These are phyloP conservation scores for Nyctalus aviator DNA, from an alignment of 2,797 vertebrate species.

Conservation along the genomic window DNA sequence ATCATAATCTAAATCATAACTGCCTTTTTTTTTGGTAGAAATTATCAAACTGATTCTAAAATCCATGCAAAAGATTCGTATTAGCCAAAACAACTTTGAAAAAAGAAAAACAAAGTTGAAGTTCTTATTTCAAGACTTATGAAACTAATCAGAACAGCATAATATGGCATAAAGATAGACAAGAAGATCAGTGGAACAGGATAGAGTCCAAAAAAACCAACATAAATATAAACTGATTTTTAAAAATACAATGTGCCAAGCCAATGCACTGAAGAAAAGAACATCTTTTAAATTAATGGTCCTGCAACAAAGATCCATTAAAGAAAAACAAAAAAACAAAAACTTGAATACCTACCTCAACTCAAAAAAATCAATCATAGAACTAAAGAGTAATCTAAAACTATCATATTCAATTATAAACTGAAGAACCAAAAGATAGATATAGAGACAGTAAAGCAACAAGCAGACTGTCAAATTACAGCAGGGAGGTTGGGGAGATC, in stretches of 20 bases:
- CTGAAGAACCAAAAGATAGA: too few relatives aligned
- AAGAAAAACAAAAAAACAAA: background rate
- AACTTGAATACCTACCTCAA: background rate
- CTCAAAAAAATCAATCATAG: background rate
- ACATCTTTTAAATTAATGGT: conserved; percentile 11
- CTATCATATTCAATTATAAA: background rate
- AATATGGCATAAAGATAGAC: background rate
- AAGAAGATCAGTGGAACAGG: background rate
- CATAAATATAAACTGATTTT: background rate
- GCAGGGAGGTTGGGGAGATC: too few relatives aligned
- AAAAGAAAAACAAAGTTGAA: background rate
- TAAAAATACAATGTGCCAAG: background rate
- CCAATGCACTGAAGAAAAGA: background rate
- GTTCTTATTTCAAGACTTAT: conserved; percentile 1
- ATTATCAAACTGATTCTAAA: background rate
- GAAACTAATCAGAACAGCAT: background rate
- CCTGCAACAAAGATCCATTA: background rate
- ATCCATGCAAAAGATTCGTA: background rate
- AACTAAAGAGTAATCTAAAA: background rate
- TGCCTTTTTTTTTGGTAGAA: background rate
- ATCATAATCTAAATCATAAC: background rate
- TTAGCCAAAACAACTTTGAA: background rate
- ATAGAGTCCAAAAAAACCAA: background rate
- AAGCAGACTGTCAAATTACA: too few relatives aligned
- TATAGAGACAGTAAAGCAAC: too few relatives aligned